These are phyloP conservation scores for Lepidurus couesii DNA, from an alignment of 1,140 invertebrate species.

Conservation along the genomic window DNA sequence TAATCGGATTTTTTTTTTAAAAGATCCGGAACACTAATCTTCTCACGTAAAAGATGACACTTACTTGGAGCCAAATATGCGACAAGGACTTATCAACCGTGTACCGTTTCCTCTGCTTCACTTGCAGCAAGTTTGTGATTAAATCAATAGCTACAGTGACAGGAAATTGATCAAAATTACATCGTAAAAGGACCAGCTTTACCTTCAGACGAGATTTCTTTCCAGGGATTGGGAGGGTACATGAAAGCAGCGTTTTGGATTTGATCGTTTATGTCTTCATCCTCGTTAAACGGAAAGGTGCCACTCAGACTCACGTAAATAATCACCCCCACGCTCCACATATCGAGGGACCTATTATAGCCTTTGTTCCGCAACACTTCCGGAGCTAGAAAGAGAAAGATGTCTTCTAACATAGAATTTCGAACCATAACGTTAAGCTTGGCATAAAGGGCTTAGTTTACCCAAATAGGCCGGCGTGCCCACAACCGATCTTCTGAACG, in stretches of 20 bases:
- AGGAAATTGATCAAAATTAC: constrained; percentile 38
- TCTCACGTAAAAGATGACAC: constrained; percentile 26
- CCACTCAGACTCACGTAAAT: constrained; percentile 94
- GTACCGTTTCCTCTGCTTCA: constrained; percentile 93
- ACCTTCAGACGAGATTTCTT: constrained; percentile 95
- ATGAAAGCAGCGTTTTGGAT: constrained; percentile 99
- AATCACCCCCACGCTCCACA: constrained; percentile 99
- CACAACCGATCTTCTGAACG: constrained; percentile 92
- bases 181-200: constrained; percentile 34
- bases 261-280: constrained; percentile 99
- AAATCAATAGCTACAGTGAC: constrained; percentile 82
- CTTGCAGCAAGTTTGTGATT: constrained; percentile 96
- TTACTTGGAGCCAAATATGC: constrained; percentile 89
- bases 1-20: neutral
- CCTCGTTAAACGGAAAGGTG: constrained; percentile 98
- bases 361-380: constrained; percentile 97
- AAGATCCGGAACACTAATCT: neutral
- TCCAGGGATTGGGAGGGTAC: constrained; percentile 98
- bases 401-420: too few species aligned
- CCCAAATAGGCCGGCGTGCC: constrained; percentile 96
- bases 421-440: constrained; percentile 24
- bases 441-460: constrained; percentile 44
- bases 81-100: constrained; percentile 93
- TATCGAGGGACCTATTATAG: constrained; percentile 96
- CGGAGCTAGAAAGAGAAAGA: constrained; percentile 62